phyloP scores from a whole-genome alignment of 2,113 vertebrate species.

The Osmerus mordax region DNA sequence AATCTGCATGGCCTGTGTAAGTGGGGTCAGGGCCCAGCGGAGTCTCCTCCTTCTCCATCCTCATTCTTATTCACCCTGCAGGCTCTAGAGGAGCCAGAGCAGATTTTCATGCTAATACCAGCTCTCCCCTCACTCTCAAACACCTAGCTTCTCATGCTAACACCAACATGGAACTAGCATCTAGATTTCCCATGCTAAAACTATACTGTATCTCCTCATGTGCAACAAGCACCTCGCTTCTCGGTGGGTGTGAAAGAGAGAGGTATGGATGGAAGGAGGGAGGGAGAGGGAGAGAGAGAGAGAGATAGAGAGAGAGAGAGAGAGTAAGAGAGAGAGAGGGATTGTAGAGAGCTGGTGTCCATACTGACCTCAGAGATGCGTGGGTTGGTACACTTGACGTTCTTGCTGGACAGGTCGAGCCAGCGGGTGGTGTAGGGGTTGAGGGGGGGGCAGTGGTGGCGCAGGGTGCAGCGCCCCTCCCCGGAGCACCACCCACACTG shows the following conservation, averaged over 20 bases:
- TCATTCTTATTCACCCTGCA: conserved; percentile 37
- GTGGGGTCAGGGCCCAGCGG: conserved; percentile 3
- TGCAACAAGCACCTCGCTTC: too few relatives aligned
- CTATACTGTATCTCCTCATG: too few relatives aligned
- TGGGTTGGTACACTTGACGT: conserved; percentile 96
- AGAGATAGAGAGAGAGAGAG: neutral
- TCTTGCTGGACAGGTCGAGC: conserved; percentile 87
- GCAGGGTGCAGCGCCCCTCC: conserved; percentile 83
- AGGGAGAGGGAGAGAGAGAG: neutral
- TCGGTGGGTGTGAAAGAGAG: neutral
- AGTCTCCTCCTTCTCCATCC: conserved; percentile 17
- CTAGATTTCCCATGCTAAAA: too few relatives aligned
- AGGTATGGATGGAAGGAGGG: neutral
- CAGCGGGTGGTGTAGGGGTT: conserved; percentile 79
- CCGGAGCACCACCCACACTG: conserved; percentile 94
- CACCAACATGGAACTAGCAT: neutral
- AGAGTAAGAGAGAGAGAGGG: neutral
- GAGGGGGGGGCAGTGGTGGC: conserved; percentile 79
- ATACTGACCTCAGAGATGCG: conserved; percentile 91
- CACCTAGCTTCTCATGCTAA: neutral
- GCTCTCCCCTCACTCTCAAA: conserved; percentile 37
- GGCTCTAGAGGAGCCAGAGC: neutral
- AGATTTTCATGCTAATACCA: neutral
- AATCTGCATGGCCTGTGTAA: neutral
- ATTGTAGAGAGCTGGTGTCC: neutral